phyloP scores from a whole-genome alignment of 2,113 vertebrate species.

The Pitta sordida region DNA sequence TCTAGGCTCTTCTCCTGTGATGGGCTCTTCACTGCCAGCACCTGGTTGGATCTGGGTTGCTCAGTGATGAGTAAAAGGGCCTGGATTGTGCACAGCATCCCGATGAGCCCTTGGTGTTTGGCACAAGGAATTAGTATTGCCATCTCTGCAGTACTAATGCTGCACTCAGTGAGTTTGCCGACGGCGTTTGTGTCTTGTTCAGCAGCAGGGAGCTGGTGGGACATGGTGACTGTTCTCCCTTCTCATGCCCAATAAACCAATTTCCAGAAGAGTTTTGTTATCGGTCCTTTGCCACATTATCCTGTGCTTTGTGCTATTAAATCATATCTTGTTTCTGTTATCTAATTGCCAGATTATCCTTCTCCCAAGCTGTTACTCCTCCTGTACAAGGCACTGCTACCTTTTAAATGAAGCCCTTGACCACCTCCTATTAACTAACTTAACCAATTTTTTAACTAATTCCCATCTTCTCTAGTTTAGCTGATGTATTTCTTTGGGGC shows the following conservation, averaged over 20 bases:
- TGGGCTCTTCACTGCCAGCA: background rate
- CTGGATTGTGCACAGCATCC: background rate
- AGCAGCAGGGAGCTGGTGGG: background rate
- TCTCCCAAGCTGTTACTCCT: background rate
- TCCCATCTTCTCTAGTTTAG: background rate
- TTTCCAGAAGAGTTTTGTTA: background rate
- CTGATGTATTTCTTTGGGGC: background rate
- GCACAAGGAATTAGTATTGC: background rate
- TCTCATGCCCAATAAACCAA: fast-evolving
- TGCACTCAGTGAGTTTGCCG: fast-evolving
- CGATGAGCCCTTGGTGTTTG: background rate
- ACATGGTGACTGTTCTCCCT: fast-evolving
- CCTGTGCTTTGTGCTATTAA: background rate
- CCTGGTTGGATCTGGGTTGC: background rate
- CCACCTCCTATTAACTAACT: background rate
- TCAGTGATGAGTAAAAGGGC: background rate
- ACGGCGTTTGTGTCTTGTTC: fast-evolving
- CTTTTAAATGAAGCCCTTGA: background rate
- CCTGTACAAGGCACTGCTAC: background rate
- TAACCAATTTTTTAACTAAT: background rate
- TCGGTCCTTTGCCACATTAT: background rate
- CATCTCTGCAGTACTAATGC: fast-evolving
- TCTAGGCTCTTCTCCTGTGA: background rate
- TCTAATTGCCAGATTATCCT: background rate
- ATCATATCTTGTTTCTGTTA: background rate